Evolutionary conservation across 2,888 invertebrate genomes (phyloP), one percentile per base, ranked within the genome.

Genomic region (Incurvaria masculella): DNA sequence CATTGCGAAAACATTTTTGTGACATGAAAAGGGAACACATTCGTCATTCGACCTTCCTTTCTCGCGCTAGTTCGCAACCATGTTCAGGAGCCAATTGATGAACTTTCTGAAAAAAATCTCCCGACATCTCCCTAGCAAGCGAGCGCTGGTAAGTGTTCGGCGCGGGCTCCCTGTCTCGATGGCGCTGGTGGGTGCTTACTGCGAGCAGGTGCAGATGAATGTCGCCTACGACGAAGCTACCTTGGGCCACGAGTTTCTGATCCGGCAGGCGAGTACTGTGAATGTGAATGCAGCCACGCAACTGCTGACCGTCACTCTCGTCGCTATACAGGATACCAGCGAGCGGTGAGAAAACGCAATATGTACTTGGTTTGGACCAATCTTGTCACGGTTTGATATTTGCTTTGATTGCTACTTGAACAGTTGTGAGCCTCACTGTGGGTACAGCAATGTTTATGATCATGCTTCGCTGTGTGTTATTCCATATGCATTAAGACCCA

Each of bases 201-300:
- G 33, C 14, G 33, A 33, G 4, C 8, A 33, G 3, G 8, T n/a
- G 14, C 33, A 4, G 3, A 8, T 11, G 14, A 33, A 65, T 33
- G 33, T 59, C 16, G 48, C 59, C n/a, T 64, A 57, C 56, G 66
- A 69, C 53, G 61, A 61, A 40, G 66, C 69, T 38, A 64, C 53
- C 49, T 61, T 80, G 49, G 78, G 79, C 53, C 81, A 81, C 48
- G 80, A 80, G 43, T 80, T 79, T 57, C 59, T 81, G 44, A 80
- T 81, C 47, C 66, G 72, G 8, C 81, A 81, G 64, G 80, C 81
- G 2, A 78, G 80, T 2, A 79, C 79, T 20, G 69, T 76, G 16
- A 80, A 74, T 49, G 75, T 80, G 2, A 80, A 80, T 56, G 76
- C 81, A n/a, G 76, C 81, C 14, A 79, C 76, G 18, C 80, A 81